Percentiles rank a stretch among this genome's conserved stretches.
Evolutionary conservation across 30 jellyfish, hydroid and myxozoan genomes (phyloP).

Genomic region (Pelagia noctiluca): DNA sequence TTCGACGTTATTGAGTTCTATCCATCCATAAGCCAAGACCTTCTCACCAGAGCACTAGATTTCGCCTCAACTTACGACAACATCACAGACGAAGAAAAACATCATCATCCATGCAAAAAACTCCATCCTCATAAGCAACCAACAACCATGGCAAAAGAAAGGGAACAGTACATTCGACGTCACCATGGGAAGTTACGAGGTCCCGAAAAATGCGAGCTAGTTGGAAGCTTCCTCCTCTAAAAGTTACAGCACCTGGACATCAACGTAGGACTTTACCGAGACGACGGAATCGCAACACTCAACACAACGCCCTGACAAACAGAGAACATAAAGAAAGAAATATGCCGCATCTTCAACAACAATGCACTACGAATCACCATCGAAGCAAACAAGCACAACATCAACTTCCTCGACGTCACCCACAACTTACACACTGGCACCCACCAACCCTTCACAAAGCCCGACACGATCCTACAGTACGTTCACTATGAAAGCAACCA

Average conservation of each 20-base stretch:
- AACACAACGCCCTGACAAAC: constrained; percentile 17
- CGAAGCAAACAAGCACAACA: no score
- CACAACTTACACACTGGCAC: constrained; percentile 12
- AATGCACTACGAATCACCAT: no score
- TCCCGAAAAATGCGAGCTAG: constrained; percentile 37
- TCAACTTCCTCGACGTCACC: constrained; percentile 45
- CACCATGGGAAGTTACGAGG: constrained; percentile 32
- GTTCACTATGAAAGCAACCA: constrained; percentile 61
- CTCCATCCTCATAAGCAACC: neutral
- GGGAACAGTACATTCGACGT: constrained; percentile 27
- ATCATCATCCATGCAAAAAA: constrained; percentile 21
- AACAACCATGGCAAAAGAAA: constrained; percentile 31
- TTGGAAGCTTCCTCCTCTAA: constrained; percentile 8
- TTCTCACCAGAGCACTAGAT: neutral
- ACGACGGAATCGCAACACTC: constrained; percentile 47
- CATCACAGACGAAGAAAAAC: constrained; percentile 8
- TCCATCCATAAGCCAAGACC: constrained; percentile 25
- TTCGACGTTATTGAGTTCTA: constrained; percentile 14
- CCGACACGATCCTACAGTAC: constrained; percentile 43
- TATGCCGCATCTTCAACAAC: constrained; percentile 21
- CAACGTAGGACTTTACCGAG: constrained; percentile 37
- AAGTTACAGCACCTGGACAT: constrained; percentile 18
- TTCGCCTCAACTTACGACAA: neutral
- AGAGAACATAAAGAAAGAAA: constrained; percentile 22
- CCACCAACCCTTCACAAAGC: constrained; percentile 43